Conservation (phyloP, 2,113 vertebrate species). For the Corvus moneduloides region DNA sequence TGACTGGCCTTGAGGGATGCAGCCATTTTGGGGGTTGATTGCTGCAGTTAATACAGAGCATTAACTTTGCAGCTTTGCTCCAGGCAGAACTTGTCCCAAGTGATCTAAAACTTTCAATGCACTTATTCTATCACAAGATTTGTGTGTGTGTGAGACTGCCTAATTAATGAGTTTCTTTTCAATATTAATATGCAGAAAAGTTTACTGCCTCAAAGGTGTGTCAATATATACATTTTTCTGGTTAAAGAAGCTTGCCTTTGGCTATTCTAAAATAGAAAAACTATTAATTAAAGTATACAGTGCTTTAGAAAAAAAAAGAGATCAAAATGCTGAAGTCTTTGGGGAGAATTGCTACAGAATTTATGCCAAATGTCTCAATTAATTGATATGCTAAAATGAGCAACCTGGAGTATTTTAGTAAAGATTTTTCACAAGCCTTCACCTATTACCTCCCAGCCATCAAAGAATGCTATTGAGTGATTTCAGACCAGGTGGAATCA, state of each 20-base stretch:
- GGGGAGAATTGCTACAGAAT: constrained; percentile 59
- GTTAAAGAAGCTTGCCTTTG: constrained; percentile 61
- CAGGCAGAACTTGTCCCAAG: constrained; percentile 68
- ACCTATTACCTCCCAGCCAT: not conserved
- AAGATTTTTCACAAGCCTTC: constrained; percentile 29
- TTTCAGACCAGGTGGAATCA: not conserved
- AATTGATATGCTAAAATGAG: constrained; percentile 40
- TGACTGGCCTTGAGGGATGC: constrained; percentile 56
- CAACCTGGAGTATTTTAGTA: constrained; percentile 36
- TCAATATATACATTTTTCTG: constrained; percentile 74
- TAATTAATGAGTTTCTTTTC: constrained; percentile 73
- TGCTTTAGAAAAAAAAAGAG: not conserved
- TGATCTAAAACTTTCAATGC: constrained; percentile 66
- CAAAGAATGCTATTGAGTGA: not conserved
- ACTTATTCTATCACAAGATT: constrained; percentile 68
- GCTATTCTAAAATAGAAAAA: constrained; percentile 68
- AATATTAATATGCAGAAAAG: constrained; percentile 74
- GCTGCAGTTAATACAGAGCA: constrained; percentile 68
- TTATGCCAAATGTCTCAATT: constrained; percentile 62
- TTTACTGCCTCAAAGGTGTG: constrained; percentile 75
- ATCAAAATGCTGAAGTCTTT: constrained; percentile 50
- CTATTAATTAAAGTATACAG: constrained; percentile 71
- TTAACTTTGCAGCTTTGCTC: constrained; percentile 71
- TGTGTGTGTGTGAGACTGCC: constrained; percentile 40
- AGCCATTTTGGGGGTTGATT: constrained; percentile 67